Conservation (phyloP, 35 echinoderm and acorn worm species). For the Amphiura filiformis region DNA sequence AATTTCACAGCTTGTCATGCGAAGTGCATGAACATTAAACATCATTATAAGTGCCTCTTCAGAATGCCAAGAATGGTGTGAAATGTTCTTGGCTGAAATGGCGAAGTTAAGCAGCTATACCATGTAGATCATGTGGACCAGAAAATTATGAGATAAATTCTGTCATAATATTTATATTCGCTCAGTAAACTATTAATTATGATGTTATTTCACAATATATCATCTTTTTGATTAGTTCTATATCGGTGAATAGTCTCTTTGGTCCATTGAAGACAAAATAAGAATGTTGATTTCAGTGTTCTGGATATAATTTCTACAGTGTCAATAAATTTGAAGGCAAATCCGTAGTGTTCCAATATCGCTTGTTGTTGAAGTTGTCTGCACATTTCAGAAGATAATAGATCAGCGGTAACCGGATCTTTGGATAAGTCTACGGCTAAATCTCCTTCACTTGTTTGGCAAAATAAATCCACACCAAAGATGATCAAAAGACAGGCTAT, state of each 20-base stretch:
- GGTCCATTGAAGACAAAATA: neutral
- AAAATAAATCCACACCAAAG: constrained; percentile 77
- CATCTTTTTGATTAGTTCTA: no score
- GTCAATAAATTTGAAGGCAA: constrained; percentile 71
- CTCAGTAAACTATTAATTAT: no score
- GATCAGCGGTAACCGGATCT: constrained; percentile 64
- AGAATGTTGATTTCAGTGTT: neutral
- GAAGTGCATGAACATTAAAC: no score
- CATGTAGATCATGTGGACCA: no score
- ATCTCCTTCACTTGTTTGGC: constrained; percentile 51
- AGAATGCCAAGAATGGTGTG: no score
- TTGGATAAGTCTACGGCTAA: constrained; percentile 79
- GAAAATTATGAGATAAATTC: no score
- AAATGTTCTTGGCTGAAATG: no score
- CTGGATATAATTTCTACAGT: constrained; percentile 43
- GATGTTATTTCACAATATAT: no score
- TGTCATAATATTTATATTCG: no score
- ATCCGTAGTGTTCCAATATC: constrained; percentile 68
- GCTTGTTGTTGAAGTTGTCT: constrained; percentile 68
- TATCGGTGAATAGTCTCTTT: neutral
- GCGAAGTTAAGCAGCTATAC: no score
- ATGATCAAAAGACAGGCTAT: constrained; percentile 80
- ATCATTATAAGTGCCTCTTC: no score
- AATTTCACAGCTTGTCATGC: no score
- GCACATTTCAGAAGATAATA: constrained; percentile 74